phyloP scores from a whole-genome alignment of 2,888 invertebrate genomes.

The Acanthosoma haemorrhoidale region DNA sequence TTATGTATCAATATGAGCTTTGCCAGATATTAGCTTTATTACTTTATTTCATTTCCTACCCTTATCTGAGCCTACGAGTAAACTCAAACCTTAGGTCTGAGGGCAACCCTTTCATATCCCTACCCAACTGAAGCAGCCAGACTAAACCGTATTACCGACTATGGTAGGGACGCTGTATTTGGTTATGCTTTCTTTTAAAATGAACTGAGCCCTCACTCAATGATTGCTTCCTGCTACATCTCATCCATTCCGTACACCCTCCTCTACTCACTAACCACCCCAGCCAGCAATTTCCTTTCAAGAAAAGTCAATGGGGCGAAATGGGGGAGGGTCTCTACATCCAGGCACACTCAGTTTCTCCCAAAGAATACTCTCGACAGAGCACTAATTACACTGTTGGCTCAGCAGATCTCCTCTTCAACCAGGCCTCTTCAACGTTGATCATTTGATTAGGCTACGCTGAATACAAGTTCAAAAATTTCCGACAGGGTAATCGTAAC shows the following conservation, averaged over 20 bases:
- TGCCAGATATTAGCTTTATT: no score
- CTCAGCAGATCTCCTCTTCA: neutral
- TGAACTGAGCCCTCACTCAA: neutral
- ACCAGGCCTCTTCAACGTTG: neutral
- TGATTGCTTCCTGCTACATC: neutral
- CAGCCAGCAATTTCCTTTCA: neutral
- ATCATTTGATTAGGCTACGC: neutral
- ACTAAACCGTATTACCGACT: no score
- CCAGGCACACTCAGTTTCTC: neutral
- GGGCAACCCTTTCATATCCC: no score
- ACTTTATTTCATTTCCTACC: no score
- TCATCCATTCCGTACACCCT: neutral
- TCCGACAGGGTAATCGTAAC: no score
- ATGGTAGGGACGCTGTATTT: no score
- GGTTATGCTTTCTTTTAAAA: no score
- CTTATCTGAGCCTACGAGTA: no score
- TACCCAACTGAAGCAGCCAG: no score
- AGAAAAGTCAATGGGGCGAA: constrained; percentile 1
- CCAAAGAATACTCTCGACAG: neutral
- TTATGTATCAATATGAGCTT: no score
- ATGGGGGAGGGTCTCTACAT: neutral
- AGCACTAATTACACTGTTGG: neutral
- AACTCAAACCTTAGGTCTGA: no score
- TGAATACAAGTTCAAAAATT: no score
- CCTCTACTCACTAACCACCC: neutral